These are phyloP conservation scores for Seriola quinqueradiata DNA, from an alignment of 2,113 vertebrate species.

Conservation along the genomic window DNA sequence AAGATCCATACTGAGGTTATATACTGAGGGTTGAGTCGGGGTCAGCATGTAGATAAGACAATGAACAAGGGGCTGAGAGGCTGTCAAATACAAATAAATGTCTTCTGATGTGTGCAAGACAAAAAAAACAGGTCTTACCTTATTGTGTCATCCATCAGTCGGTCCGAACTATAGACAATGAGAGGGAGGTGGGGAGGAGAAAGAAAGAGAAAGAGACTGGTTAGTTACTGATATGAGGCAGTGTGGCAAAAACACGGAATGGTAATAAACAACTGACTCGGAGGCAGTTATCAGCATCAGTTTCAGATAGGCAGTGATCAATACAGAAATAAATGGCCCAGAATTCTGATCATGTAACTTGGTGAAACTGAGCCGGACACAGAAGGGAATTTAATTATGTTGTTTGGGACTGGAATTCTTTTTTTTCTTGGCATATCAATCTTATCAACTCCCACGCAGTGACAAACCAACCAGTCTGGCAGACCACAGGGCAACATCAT, in stretches of 20 bases:
- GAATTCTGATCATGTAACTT: slow-evolving; percentile 3
- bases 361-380: neutral
- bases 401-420: neutral
- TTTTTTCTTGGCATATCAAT: neutral
- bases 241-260: neutral
- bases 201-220: slow-evolving; percentile 2
- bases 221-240: slow-evolving; percentile 35
- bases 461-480: neutral
- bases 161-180: slow-evolving; percentile 90
- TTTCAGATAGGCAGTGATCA: slow-evolving; percentile 2
- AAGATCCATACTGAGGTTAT: neutral
- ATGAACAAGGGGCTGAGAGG: neutral
- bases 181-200: slow-evolving; percentile 1
- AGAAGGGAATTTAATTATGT: neutral
- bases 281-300: neutral
- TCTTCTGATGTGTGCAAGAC: neutral
- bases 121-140: slow-evolving; percentile 86
- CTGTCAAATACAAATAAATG: slow-evolving; percentile 1
- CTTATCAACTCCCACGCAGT: neutral
- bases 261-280: neutral
- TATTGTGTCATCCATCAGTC: slow-evolving; percentile 99
- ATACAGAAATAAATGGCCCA: neutral
- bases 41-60: neutral
- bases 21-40: neutral
- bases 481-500: neutral